These are phyloP conservation scores for Macaria notata DNA, from an alignment of 2,888 invertebrate species.

Conservation along the genomic window DNA sequence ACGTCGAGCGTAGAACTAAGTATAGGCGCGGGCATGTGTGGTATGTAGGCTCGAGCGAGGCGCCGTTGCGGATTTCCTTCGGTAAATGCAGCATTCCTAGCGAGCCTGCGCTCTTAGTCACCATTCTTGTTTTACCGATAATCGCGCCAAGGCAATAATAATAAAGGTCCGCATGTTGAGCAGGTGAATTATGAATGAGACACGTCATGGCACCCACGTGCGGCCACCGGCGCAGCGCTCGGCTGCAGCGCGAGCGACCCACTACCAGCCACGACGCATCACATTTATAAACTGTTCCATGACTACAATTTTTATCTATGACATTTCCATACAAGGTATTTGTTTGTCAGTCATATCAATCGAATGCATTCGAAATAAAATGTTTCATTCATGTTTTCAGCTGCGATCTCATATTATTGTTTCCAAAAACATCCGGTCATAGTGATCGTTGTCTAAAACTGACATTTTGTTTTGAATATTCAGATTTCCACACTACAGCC, in stretches of 20 bases:
- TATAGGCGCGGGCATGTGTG: conserved; percentile 43
- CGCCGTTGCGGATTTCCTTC: conserved; percentile 78
- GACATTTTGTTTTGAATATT: too few species aligned
- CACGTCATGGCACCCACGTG: conserved; percentile 49
- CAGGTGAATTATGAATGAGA: conserved; percentile 70
- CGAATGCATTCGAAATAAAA: too few species aligned
- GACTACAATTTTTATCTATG: neutral
- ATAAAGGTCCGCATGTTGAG: conserved; percentile 48
- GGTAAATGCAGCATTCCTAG: conserved; percentile 70
- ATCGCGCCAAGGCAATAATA: conserved; percentile 52
- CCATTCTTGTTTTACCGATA: conserved; percentile 55
- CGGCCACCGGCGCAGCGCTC: conserved; percentile 23
- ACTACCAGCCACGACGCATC: conserved; percentile 1
- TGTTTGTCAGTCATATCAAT: too few species aligned
- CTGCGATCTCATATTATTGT: too few species aligned
- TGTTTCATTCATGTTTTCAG: too few species aligned
- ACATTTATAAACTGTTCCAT: neutral
- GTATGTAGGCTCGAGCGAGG: conserved; percentile 59
- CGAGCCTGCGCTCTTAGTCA: conserved; percentile 67
- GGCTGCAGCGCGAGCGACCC: conserved; percentile 13
- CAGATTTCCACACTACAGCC: neutral
- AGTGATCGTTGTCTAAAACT: too few species aligned
- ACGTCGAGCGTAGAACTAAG: conserved; percentile 37
- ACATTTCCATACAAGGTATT: conserved; percentile 1
- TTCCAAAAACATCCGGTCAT: too few species aligned